phyloP scores from a whole-genome alignment of 1,140 invertebrate species.

The Drosophila truncata region DNA sequence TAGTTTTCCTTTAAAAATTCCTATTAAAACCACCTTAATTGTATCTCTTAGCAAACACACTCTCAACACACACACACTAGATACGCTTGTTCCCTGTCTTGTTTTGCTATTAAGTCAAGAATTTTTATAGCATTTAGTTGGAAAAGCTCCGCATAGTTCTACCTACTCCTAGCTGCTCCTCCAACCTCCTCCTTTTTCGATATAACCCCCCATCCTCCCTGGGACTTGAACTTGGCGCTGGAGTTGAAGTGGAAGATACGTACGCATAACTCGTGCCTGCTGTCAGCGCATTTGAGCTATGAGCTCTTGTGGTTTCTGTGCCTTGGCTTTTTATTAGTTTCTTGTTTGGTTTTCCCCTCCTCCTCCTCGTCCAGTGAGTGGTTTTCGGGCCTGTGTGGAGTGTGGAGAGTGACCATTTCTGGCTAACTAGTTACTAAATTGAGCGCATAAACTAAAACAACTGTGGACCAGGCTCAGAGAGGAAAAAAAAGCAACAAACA shows the following conservation, averaged over 20 bases:
- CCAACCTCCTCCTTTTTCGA: background rate
- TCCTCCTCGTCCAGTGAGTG: conserved; percentile 37
- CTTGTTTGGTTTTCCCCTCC: conserved; percentile 59
- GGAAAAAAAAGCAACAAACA: conserved; percentile 10
- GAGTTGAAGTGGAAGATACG: conserved; percentile 35
- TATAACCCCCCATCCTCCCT: background rate
- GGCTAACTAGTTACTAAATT: conserved; percentile 82
- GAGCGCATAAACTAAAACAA: conserved; percentile 83
- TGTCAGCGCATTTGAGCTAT: conserved; percentile 82
- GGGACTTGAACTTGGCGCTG: conserved; percentile 6
- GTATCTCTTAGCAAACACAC: conserved; percentile 15
- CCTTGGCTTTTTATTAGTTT: conserved; percentile 82
- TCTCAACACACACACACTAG: conserved; percentile 17
- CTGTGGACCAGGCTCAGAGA: conserved; percentile 31
- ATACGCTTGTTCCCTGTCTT: conserved; percentile 72
- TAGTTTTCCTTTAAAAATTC: too few species aligned
- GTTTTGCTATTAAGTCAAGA: conserved; percentile 84
- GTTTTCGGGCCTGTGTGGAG: conserved; percentile 54
- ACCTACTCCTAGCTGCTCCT: conserved; percentile 20
- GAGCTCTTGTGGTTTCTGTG: conserved; percentile 79
- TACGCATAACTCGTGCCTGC: conserved; percentile 83
- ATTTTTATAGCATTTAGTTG: conserved; percentile 84
- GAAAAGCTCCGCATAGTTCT: conserved; percentile 81
- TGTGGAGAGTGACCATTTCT: conserved; percentile 52
- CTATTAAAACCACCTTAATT: background rate